Conservation (phyloP, 2,888 invertebrate species). For the Volucella inanis region DNA sequence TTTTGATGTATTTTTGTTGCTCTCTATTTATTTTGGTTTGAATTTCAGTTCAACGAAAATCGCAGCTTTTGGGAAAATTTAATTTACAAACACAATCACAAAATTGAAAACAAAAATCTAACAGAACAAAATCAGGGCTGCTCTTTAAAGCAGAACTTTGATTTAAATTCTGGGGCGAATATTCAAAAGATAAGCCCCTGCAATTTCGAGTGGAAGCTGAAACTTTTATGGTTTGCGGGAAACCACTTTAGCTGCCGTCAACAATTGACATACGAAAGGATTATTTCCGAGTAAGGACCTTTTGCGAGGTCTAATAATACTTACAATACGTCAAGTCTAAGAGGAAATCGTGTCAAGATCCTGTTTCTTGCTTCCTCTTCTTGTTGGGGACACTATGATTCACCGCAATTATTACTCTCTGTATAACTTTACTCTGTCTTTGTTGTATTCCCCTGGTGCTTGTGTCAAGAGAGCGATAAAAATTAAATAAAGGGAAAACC, state of each 20-base stretch:
- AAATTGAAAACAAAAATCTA: background rate
- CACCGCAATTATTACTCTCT: constrained; percentile 17
- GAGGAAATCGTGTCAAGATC: constrained; percentile 68
- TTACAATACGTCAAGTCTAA: constrained; percentile 50
- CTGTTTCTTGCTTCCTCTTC: constrained; percentile 62
- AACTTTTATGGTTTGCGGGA: background rate
- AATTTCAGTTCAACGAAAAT: constrained; percentile 37
- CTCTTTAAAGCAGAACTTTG: constrained; percentile 28
- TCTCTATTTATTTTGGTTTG: constrained; percentile 43
- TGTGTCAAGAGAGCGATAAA: constrained; percentile 8
- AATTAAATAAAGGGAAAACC: constrained; percentile 29
- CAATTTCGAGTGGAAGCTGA: no score
- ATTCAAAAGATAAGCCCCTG: no score
- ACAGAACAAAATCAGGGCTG: constrained; percentile 12
- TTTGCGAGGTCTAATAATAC: constrained; percentile 30
- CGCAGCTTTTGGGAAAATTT: constrained; percentile 50
- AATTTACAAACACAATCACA: constrained; percentile 48
- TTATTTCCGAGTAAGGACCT: constrained; percentile 35
- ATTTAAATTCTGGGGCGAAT: constrained; percentile 33
- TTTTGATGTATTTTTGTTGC: constrained; percentile 1
- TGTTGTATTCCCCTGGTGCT: constrained; percentile 4
- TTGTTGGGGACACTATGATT: background rate
- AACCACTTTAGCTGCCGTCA: background rate
- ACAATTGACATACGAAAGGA: background rate
- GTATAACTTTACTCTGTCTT: background rate